These are phyloP conservation scores for Dicentrarchus labrax DNA, from an alignment of 2,113 vertebrate genomes.

Conservation along the genomic window DNA sequence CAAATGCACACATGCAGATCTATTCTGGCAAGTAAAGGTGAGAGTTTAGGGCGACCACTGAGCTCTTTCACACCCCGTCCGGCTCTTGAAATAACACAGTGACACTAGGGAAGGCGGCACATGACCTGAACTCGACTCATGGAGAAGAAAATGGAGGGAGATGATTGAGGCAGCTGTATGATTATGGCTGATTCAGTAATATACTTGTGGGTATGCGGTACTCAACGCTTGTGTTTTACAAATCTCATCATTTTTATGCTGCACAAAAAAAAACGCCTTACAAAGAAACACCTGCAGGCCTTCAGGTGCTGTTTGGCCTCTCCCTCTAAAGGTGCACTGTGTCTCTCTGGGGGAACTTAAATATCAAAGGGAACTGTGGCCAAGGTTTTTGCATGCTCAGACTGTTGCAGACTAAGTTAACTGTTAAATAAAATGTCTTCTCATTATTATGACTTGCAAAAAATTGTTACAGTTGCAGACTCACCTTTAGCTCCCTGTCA, in stretches of 20 bases:
- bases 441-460: neutral
- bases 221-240: conserved; percentile 10
- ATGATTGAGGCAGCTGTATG: neutral
- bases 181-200: neutral
- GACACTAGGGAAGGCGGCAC: neutral
- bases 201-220: neutral
- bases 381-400: neutral
- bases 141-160: neutral
- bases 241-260: conserved; percentile 29
- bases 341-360: neutral
- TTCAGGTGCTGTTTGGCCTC: conserved; percentile 13
- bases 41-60: conserved; percentile 56
- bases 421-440: conserved; percentile 8
- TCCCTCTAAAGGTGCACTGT: neutral
- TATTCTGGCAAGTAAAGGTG: conserved; percentile 60
- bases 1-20: conserved; percentile 18
- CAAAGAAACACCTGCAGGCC: conserved; percentile 13
- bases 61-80: conserved; percentile 37
- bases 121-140: conserved; percentile 35
- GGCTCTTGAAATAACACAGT: conserved; percentile 44
- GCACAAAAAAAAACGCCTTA: neutral
- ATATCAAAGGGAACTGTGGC: neutral
- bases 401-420: neutral
- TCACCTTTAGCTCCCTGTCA: conserved; percentile 85
- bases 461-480: conserved; percentile 3